Evolutionary conservation across 2,797 vertebrate genomes (phyloP).

Genomic region (Anguilla obscura): DNA sequence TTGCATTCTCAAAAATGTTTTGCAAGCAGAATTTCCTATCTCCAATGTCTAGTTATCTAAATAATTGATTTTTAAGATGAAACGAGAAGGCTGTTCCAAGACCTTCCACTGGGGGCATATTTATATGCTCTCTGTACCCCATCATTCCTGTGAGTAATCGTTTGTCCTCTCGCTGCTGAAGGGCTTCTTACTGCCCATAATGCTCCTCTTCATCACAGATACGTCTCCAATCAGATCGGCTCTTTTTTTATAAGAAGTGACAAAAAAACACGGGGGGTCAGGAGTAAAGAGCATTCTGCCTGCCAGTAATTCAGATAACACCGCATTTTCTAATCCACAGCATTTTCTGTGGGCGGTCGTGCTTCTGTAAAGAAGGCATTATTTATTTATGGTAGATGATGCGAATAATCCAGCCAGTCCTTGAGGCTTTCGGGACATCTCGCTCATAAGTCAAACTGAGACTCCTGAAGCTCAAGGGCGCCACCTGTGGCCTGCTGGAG

Average conservation of each 20-base stretch:
- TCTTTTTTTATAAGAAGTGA: not conserved
- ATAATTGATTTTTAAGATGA: constrained; percentile 11
- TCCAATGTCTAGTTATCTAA: not conserved
- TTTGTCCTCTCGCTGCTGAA: constrained; percentile 11
- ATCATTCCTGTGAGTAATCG: not conserved
- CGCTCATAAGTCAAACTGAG: constrained; percentile 29
- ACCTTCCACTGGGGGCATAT: constrained; percentile 5
- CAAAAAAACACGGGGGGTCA: not conserved
- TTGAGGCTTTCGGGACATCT: constrained; percentile 33
- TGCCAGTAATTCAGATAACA: not conserved
- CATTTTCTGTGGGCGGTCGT: not conserved
- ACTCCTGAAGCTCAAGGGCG: constrained; percentile 57
- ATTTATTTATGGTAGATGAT: constrained; percentile 43
- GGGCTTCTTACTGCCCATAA: not conserved
- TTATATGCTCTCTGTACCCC: not conserved
- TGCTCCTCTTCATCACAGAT: not conserved
- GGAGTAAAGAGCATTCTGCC: not conserved
- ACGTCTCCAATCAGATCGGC: not conserved
- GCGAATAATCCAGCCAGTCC: constrained; percentile 44
- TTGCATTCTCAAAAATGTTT: not conserved
- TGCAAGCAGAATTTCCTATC: not conserved
- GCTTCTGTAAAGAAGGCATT: constrained; percentile 23
- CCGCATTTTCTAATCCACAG: constrained; percentile 5
- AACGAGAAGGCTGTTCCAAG: constrained; percentile 15
- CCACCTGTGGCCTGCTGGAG: constrained; percentile 61